These are phyloP conservation scores for Bradypus variegatus DNA, from an alignment of 2,797 vertebrate genomes.

Conservation along the genomic window DNA sequence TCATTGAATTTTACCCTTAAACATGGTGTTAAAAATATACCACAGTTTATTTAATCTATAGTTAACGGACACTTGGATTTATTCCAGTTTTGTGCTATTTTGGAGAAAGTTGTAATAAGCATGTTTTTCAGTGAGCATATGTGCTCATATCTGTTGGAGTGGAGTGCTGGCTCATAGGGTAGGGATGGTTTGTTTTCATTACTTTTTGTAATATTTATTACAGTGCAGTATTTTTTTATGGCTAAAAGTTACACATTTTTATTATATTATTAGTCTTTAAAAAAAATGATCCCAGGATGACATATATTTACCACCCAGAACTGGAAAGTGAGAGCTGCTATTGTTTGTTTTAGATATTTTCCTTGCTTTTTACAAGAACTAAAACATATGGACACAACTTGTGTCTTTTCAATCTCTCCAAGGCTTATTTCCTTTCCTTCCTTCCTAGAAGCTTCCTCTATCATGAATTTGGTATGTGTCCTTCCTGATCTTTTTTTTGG, in stretches of 20 bases:
- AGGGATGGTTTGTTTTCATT: background rate
- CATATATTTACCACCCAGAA: background rate
- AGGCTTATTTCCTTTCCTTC: background rate
- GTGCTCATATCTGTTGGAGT: background rate
- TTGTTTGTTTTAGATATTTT: constrained; percentile 15
- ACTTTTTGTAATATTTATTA: background rate
- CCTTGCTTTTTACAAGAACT: constrained; percentile 17
- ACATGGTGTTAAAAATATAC: background rate
- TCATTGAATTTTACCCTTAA: background rate
- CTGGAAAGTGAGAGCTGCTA: background rate
- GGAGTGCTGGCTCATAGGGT: background rate
- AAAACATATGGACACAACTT: background rate
- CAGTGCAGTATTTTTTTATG: background rate
- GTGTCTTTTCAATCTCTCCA: background rate
- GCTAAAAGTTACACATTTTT: constrained; percentile 11
- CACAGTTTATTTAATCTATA: background rate
- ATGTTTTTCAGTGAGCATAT: background rate
- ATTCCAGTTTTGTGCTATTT: background rate
- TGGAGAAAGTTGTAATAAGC: background rate
- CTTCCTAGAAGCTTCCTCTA: background rate
- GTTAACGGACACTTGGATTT: background rate
- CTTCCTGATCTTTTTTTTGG: background rate
- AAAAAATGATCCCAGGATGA: background rate
- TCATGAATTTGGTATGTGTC: background rate
- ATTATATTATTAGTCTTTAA: background rate